A percentile compares a stretch with the other conserved stretches of the same genome.
These are phyloP conservation scores for Drosophila lini DNA, from an alignment of 1,140 invertebrate genomes.

Conservation along the genomic window DNA sequence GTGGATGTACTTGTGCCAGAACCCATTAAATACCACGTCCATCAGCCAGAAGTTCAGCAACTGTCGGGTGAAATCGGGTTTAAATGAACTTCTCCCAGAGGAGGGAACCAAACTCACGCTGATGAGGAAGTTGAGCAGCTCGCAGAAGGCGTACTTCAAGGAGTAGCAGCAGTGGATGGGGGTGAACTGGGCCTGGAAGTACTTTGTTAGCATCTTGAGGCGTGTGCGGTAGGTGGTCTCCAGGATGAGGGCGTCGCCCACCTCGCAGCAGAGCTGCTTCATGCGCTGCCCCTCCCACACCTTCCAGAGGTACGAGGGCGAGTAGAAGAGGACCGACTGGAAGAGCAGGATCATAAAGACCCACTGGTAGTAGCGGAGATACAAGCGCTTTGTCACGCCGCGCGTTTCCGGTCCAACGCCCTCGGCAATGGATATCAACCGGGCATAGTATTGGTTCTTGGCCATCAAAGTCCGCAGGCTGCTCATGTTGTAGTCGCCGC, in stretches of 20 bases:
- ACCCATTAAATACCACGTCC: constrained; percentile 90
- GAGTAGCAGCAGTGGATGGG: constrained; percentile 89
- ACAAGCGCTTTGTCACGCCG: constrained; percentile 86
- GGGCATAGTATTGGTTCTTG: constrained; percentile 58
- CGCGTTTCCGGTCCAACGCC: constrained; percentile 66
- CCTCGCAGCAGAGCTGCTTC: constrained; percentile 85
- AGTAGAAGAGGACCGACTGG: constrained; percentile 91
- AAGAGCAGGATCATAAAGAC: constrained; percentile 92
- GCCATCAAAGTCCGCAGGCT: constrained; percentile 53
- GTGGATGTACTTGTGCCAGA: constrained; percentile 89
- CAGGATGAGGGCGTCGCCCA: constrained; percentile 82
- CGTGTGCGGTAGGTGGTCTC: constrained; percentile 85
- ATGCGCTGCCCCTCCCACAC: constrained; percentile 89
- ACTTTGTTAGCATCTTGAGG: constrained; percentile 85
- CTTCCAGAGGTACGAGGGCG: constrained; percentile 91
- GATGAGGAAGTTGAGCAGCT: constrained; percentile 90
- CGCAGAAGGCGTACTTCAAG: constrained; percentile 89
- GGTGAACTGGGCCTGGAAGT: constrained; percentile 85
- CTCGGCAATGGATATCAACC: constrained; percentile 64
- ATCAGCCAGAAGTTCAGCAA: constrained; percentile 87
- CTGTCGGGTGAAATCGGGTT: constrained; percentile 62
- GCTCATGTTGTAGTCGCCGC: constrained; percentile 41
- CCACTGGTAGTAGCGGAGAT: constrained; percentile 95
- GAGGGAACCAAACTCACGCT: constrained; percentile 84
- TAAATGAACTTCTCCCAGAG: neutral